Base-by-base conservation (phyloP, 2,113 vertebrate species). In the Alouatta palliata region DNA sequence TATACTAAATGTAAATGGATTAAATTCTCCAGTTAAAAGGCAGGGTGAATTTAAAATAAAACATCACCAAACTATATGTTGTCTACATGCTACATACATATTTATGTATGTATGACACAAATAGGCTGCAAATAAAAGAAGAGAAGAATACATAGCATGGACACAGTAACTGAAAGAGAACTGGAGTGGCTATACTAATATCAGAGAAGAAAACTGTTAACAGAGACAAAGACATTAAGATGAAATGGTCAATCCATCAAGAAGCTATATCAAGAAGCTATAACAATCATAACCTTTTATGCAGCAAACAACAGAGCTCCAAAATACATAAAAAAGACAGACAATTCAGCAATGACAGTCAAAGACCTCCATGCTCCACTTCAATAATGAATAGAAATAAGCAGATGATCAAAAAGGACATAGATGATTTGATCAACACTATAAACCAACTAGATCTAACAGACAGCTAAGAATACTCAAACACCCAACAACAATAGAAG, bases 1-100 rank as follows among this genome's bases (percentile, higher is more conserved):
- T n/a, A 95, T 37, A 90, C 68, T 90, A 81, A 64, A 73, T 73
- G 30, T 66, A 82, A 91, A 75, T 37, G 23, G 20, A 66, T 96
- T 87, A 87, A 94, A 75, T 13, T 27, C 30, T 45, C 40, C 25
- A 81, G 37, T 73, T 79, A 84, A 90, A 88, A 96, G 73, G 80
- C 25, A 76, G 68, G 56, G 68, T 4, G 66, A 43, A 88, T 94
- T 77, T 70, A 87, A 73, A 76, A 73, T 82, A 91, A 68, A 75
- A 87, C 21, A 30, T 56, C 66, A 80, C 87, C 32, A 75, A 64
- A 49, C 45, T 87, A 35, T 73, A 83, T 30, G 43, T 87, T 70
- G 66, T 45, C 23, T 85, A 92, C 19, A 47, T 83, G 87, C 14
- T 64, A 58, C 14, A 77, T 32, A 37, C 6, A 71, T 61, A 80